phyloP scores from a whole-genome alignment of 2,888 invertebrate genomes.

The Slavum lentiscoides region DNA sequence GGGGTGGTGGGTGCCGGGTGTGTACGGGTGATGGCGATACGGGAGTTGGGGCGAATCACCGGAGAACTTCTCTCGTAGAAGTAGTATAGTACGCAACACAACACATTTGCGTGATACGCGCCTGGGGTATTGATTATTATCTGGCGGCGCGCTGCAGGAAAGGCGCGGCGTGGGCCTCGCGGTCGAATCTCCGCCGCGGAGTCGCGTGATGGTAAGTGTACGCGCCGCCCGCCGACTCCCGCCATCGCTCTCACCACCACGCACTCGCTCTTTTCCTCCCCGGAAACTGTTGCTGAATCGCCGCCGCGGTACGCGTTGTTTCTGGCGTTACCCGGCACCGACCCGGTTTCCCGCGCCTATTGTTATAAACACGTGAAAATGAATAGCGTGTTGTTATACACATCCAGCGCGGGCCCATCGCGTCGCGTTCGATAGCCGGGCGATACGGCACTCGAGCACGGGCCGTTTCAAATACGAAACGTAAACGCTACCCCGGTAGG shows the following conservation, averaged over 20 bases:
- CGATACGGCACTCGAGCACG: too few species aligned
- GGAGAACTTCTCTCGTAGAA: neutral
- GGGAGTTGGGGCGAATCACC: neutral
- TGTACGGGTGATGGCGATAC: too few species aligned
- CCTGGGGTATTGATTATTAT: constrained; percentile 50
- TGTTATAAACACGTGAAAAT: neutral
- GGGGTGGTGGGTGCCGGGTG: too few species aligned
- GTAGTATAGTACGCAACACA: neutral
- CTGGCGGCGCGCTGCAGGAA: neutral
- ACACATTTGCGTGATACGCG: constrained; percentile 19
- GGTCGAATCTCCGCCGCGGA: constrained; percentile 34
- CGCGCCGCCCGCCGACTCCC: neutral
- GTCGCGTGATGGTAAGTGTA: constrained; percentile 4
- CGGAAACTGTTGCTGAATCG: constrained; percentile 51
- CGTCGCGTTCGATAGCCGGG: too few species aligned
- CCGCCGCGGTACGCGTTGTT: constrained; percentile 13
- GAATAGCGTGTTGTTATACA: constrained; percentile 6
- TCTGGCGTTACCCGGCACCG: neutral
- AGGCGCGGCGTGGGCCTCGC: constrained; percentile 2
- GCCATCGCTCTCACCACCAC: neutral
- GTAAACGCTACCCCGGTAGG: too few species aligned
- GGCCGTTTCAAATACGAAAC: too few species aligned
- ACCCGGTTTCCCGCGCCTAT: neutral
- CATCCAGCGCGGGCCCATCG: neutral
- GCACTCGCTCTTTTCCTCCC: neutral